Percentiles rank a stretch among this genome's conserved stretches.
phyloP scores from a whole-genome alignment of 2,113 vertebrate genomes.

The Gymnorhina tibicen region DNA sequence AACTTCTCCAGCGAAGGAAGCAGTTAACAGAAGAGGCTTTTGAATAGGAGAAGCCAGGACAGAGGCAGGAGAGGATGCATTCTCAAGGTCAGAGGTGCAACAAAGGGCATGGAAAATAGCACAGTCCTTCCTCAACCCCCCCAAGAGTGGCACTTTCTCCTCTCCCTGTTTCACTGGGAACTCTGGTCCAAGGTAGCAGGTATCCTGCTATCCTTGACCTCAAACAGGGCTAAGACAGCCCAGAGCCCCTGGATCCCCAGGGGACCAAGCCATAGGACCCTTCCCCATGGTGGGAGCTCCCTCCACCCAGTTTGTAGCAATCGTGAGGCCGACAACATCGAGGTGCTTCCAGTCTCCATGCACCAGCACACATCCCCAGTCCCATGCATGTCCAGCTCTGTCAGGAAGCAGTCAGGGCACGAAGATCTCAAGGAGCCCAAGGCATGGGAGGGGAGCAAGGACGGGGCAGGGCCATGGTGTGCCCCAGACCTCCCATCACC shows the following conservation, averaged over 20 bases:
- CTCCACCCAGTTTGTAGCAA: background rate
- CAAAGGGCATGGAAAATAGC: background rate
- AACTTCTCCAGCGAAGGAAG: background rate
- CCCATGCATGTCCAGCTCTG: fast-evolving
- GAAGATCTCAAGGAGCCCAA: background rate
- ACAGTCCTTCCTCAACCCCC: background rate
- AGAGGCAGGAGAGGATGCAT: background rate
- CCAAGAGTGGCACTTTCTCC: background rate
- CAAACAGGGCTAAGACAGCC: background rate
- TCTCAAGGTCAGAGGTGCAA: background rate
- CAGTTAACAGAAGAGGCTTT: background rate
- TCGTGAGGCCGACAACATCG: fast-evolving
- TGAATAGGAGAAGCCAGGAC: background rate
- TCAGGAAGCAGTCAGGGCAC: fast-evolving
- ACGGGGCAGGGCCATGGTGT: too few relatives aligned
- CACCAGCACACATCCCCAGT: fast-evolving
- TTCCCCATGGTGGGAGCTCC: background rate
- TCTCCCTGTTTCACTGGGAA: background rate
- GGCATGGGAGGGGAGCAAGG: background rate
- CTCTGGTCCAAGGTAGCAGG: background rate
- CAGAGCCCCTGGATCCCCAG: background rate
- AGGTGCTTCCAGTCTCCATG: background rate
- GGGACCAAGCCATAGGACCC: background rate
- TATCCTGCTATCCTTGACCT: fast-evolving
- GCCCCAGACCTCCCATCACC: background rate